phyloP scores from a whole-genome alignment of 2,113 vertebrate species.

The Nicator chloris region DNA sequence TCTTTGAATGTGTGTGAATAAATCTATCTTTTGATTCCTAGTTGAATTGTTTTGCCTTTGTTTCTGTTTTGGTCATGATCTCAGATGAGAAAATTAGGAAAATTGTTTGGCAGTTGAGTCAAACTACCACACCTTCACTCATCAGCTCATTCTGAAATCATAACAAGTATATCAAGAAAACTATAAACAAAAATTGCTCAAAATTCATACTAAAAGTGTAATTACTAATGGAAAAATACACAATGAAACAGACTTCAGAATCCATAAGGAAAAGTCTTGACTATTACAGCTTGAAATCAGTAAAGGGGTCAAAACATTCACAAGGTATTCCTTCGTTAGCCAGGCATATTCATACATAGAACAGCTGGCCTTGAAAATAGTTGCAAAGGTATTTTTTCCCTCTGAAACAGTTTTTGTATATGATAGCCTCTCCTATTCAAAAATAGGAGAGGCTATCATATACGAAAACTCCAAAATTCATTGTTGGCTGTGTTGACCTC shows the following conservation, averaged over 20 bases:
- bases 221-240: neutral
- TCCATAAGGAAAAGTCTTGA: neutral
- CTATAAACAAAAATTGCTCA: neutral
- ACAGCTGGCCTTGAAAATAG: neutral
- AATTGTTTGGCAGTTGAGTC: too few species aligned
- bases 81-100: too few species aligned
- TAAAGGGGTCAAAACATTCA: neutral
- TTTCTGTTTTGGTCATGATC: too few species aligned
- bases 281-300: neutral
- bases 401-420: neutral
- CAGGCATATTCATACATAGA: neutral
- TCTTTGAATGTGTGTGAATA: too few species aligned
- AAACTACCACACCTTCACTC: too few species aligned
- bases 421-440: neutral
- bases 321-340: neutral
- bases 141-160: neutral
- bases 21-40: too few species aligned
- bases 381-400: neutral
- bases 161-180: neutral
- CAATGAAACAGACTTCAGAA: neutral
- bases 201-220: neutral
- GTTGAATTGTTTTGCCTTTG: too few species aligned
- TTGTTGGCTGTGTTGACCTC: neutral
- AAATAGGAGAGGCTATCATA: too few species aligned
- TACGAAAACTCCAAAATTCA: too few species aligned